Conservation (phyloP, 2,888 invertebrate species). For the Acleris literana region DNA sequence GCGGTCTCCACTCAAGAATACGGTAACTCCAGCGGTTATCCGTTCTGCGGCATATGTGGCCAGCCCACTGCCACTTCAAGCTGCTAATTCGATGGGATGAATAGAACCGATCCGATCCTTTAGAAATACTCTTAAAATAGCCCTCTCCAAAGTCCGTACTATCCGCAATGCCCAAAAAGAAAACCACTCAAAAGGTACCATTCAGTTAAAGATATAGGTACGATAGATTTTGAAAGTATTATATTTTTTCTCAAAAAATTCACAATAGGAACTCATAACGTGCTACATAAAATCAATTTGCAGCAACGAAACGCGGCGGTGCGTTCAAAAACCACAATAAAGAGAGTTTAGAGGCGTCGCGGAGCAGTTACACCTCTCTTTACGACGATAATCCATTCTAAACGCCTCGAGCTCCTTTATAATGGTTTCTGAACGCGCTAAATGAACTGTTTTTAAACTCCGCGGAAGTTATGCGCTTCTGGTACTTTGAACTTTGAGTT, state of each 20-base stretch:
- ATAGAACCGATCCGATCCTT: no score
- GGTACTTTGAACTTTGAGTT: constrained; percentile 4
- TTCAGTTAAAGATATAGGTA: no score
- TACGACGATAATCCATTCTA: constrained; percentile 72
- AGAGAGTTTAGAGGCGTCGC: constrained; percentile 63
- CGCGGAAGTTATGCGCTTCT: constrained; percentile 11
- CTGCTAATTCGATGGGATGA: no score
- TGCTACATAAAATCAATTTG: constrained; percentile 31
- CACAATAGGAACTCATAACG: constrained; percentile 10
- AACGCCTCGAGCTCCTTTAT: constrained; percentile 63
- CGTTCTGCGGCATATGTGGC: no score
- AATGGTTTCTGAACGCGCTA: constrained; percentile 52
- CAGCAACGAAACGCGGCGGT: constrained; percentile 43
- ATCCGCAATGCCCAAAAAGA: no score
- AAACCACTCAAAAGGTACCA: no score
- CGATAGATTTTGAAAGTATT: no score
- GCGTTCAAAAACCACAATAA: constrained; percentile 69
- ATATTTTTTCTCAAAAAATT: constrained; percentile 25
- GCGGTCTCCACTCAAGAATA: no score
- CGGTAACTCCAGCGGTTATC: no score
- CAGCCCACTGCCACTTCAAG: no score
- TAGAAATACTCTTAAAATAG: no score
- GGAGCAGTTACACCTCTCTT: constrained; percentile 60
- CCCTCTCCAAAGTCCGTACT: no score
- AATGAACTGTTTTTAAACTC: constrained; percentile 39